phyloP scores from a whole-genome alignment of 2,113 vertebrate genomes.

The Pterocles burchelli region DNA sequence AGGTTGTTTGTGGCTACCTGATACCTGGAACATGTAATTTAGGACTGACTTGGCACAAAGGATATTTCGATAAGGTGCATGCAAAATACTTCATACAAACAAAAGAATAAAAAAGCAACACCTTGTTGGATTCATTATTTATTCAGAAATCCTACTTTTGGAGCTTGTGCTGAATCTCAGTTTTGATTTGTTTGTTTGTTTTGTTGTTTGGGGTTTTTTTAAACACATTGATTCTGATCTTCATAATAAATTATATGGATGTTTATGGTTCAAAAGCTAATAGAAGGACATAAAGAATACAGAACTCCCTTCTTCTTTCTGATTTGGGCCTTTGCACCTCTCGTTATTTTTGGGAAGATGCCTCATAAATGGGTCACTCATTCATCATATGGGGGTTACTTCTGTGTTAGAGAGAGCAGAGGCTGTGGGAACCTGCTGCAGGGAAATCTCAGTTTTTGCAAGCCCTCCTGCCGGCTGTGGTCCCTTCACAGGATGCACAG shows the following conservation, averaged over 20 bases:
- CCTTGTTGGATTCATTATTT: not conserved
- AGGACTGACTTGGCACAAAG: not conserved
- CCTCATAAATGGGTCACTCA: not conserved
- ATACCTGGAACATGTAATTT: not conserved
- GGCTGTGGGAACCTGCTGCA: not conserved
- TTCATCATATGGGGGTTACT: not conserved
- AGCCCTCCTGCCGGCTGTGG: not conserved
- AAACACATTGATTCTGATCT: not conserved
- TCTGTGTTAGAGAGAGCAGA: not conserved
- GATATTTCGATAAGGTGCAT: not conserved
- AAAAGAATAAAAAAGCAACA: not conserved
- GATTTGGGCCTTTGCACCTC: not conserved
- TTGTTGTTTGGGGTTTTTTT: accelerated
- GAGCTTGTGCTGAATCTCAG: not conserved
- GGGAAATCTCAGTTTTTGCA: not conserved
- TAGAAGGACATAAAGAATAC: not conserved
- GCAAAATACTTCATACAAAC: not conserved
- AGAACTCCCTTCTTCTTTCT: not conserved
- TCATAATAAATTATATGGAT: not conserved
- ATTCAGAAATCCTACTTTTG: not conserved
- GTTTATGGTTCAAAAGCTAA: not conserved
- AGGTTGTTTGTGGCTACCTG: not conserved
- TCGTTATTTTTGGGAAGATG: not conserved
- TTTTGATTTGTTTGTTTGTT: not conserved
- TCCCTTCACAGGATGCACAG: not conserved